phyloP scores from a whole-genome alignment of 2,888 invertebrate species.

The Habrosyne pyritoides region DNA sequence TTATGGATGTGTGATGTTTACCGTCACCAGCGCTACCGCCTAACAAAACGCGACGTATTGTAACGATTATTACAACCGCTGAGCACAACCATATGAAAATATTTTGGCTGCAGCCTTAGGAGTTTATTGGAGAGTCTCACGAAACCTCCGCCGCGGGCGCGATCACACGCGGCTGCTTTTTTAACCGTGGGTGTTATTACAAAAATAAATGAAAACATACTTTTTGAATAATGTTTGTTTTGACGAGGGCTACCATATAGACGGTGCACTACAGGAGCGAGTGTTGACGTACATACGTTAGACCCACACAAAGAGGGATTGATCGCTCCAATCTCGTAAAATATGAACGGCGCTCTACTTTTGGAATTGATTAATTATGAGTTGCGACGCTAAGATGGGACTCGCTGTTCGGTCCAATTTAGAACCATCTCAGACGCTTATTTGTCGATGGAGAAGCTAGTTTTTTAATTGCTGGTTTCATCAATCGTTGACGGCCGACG shows the following conservation, averaged over 20 bases:
- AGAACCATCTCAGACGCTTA: conserved; percentile 53
- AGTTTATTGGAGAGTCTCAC: conserved; percentile 60
- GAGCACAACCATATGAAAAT: conserved; percentile 40
- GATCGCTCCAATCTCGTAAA: conserved; percentile 67
- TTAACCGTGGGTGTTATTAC: conserved; percentile 68
- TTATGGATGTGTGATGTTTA: conserved; percentile 49
- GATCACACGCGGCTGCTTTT: conserved; percentile 65
- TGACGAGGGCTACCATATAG: conserved; percentile 70
- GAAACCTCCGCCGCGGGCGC: conserved; percentile 51
- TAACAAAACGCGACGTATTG: conserved; percentile 21
- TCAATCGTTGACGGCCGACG: conserved; percentile 51
- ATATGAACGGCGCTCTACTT: conserved; percentile 70
- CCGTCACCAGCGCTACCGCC: conserved; percentile 25
- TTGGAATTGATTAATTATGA: conserved; percentile 79
- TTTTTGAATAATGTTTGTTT: conserved; percentile 79
- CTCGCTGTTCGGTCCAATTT: conserved; percentile 61
- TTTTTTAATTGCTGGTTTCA: conserved; percentile 65
- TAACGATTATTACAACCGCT: conserved; percentile 26
- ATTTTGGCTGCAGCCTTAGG: conserved; percentile 45
- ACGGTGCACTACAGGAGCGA: conserved; percentile 50
- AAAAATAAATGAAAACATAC: conserved; percentile 76
- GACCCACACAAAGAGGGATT: conserved; percentile 81
- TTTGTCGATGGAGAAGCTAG: conserved; percentile 57
- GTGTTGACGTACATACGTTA: conserved; percentile 66
- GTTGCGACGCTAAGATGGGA: conserved; percentile 56